Conservation (phyloP, 2,113 vertebrate species). For the Chitala chitala region DNA sequence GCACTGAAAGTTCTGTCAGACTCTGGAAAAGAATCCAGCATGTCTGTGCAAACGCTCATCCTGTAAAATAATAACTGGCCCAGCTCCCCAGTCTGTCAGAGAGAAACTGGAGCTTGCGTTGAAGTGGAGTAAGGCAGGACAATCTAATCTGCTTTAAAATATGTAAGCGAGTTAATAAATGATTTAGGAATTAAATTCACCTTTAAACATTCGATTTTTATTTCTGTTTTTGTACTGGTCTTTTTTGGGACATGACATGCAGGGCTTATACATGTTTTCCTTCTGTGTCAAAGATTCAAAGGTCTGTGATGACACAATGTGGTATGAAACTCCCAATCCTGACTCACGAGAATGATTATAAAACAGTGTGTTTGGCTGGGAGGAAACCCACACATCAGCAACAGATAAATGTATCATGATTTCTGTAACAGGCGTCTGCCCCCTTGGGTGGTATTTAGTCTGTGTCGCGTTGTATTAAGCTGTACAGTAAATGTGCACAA, state of each 20-base stretch:
- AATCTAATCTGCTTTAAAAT: not conserved
- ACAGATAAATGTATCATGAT: not conserved
- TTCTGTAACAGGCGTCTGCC: not conserved
- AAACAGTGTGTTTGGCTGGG: not conserved
- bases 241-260: not conserved
- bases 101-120: not conserved
- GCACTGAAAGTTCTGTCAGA: not conserved
- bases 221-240: not conserved
- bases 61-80: not conserved
- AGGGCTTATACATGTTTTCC: not conserved
- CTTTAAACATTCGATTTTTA: not conserved
- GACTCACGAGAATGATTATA: constrained; percentile 2
- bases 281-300: not conserved
- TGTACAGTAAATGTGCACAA: not conserved
- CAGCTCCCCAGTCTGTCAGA: not conserved
- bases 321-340: not conserved
- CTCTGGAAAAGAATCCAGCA: not conserved
- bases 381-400: not conserved
- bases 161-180: not conserved
- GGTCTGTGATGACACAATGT: not conserved
- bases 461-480: not conserved
- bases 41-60: not conserved
- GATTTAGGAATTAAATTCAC: not conserved
- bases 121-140: not conserved
- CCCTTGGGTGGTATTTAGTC: not conserved